phyloP scores from a whole-genome alignment of 2,888 invertebrate species.

The Zaprionus lineosus region DNA sequence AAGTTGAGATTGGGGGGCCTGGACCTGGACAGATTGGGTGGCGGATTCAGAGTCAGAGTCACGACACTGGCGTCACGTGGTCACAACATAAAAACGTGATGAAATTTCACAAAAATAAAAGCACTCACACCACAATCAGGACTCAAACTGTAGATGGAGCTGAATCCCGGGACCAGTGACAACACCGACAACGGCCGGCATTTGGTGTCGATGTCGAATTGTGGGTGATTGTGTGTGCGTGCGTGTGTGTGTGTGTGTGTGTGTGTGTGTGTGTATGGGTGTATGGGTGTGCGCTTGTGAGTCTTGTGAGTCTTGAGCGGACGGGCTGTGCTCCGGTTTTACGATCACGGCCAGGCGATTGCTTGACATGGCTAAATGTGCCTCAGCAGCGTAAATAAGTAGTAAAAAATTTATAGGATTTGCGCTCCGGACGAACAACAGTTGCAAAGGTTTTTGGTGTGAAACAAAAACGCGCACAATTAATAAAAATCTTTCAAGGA shows the following conservation, averaged over 20 bases:
- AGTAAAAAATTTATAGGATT: constrained; percentile 79
- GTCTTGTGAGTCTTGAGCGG: not conserved
- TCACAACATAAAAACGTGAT: constrained; percentile 83
- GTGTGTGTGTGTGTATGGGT: too few species aligned
- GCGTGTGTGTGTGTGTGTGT: too few species aligned
- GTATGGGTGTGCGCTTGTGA: too few species aligned
- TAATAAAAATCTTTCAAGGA: constrained; percentile 51
- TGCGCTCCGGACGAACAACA: constrained; percentile 52
- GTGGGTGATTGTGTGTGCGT: too few species aligned
- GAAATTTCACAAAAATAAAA: constrained; percentile 81
- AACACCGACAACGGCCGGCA: constrained; percentile 53
- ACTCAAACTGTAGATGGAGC: not conserved
- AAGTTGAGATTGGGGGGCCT: constrained; percentile 39
- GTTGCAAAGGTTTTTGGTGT: constrained; percentile 62
- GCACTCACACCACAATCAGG: constrained; percentile 27
- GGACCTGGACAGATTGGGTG: constrained; percentile 29
- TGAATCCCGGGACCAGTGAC: constrained; percentile 50
- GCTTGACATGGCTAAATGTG: constrained; percentile 77
- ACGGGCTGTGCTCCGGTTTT: constrained; percentile 44
- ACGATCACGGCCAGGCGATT: constrained; percentile 68
- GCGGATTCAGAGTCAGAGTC: constrained; percentile 50
- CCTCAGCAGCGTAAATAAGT: constrained; percentile 78
- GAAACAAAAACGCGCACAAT: constrained; percentile 59
- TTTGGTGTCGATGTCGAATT: constrained; percentile 55
- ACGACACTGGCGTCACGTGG: constrained; percentile 82